Evolutionary conservation across 2,797 vertebrate species (phyloP).

Genomic region (Scomberomorus guttatus): DNA sequence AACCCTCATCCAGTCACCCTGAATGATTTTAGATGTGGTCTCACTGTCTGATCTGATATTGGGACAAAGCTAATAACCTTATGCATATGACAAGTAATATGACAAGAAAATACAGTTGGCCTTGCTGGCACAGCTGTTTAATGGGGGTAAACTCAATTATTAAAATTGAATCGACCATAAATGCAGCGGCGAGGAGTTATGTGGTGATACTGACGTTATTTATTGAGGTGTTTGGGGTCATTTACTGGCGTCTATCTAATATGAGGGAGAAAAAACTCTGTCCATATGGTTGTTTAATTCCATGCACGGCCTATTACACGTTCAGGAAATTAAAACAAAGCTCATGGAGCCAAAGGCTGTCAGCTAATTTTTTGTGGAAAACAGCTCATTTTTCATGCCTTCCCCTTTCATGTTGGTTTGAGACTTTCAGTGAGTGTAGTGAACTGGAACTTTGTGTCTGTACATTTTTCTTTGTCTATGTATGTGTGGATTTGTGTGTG

Average conservation of each 20-base stretch:
- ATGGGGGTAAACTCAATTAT: slow-evolving; percentile 71
- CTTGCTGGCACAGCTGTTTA: slow-evolving; percentile 59
- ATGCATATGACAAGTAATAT: slow-evolving; percentile 38
- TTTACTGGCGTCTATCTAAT: slow-evolving; percentile 61
- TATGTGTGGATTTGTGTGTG: slow-evolving; percentile 18
- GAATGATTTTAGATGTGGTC: slow-evolving; percentile 25
- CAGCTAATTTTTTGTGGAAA: slow-evolving; percentile 70
- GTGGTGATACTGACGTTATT: slow-evolving; percentile 64
- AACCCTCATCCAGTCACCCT: slow-evolving; percentile 42
- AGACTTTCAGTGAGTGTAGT: slow-evolving; percentile 51
- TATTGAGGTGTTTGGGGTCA: slow-evolving; percentile 71
- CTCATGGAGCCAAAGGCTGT: slow-evolving; percentile 65
- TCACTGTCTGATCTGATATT: slow-evolving; percentile 42
- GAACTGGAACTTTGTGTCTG: slow-evolving; percentile 58
- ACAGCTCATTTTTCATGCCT: slow-evolving; percentile 75
- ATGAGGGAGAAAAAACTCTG: slow-evolving; percentile 50
- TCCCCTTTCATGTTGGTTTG: slow-evolving; percentile 67
- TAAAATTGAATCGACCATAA: slow-evolving; percentile 68
- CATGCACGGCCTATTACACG: slow-evolving; percentile 69
- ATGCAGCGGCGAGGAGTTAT: slow-evolving; percentile 54
- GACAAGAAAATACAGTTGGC: slow-evolving; percentile 46
- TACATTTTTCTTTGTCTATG: slow-evolving; percentile 36
- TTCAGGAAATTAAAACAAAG: slow-evolving; percentile 83
- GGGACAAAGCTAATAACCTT: slow-evolving; percentile 36
- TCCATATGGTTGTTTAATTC: slow-evolving; percentile 79